These are phyloP conservation scores for Felis catus DNA, from an alignment of 2,113 vertebrate genomes.

Conservation along the genomic window DNA sequence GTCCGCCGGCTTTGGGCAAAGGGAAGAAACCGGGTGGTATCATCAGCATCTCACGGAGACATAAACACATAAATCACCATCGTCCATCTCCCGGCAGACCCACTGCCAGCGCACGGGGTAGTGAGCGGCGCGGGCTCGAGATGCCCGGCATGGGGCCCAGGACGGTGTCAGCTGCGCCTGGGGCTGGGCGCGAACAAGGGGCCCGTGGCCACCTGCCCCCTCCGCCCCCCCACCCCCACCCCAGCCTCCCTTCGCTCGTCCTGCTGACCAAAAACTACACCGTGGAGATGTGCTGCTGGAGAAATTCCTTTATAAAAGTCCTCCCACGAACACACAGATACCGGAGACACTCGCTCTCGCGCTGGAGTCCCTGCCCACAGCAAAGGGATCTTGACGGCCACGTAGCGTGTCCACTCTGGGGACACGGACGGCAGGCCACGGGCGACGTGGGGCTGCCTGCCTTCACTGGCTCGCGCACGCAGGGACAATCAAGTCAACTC, in stretches of 20 bases:
- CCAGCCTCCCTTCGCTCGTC: neutral
- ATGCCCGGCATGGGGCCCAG: constrained; percentile 77
- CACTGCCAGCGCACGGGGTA: constrained; percentile 79
- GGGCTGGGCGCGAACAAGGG: neutral
- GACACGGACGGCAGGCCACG: neutral
- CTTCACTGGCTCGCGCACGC: accelerated
- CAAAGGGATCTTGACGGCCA: neutral
- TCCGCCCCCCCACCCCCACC: neutral
- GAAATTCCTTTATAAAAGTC: neutral
- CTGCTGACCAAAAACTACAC: constrained; percentile 63
- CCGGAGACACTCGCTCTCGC: constrained; percentile 51
- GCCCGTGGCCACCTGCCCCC: accelerated
- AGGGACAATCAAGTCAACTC: neutral
- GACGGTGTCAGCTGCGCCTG: neutral
- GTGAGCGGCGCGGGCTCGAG: constrained; percentile 76
- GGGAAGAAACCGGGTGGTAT: constrained; percentile 73
- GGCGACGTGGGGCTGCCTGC: accelerated
- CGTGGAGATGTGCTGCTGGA: constrained; percentile 38
- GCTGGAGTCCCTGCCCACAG: constrained; percentile 48
- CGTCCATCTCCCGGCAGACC: constrained; percentile 80
- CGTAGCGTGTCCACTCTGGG: neutral
- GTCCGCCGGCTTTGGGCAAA: constrained; percentile 69
- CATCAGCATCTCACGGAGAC: constrained; percentile 78
- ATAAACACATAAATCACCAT: constrained; percentile 84
- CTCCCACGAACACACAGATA: neutral